A percentile compares a stretch with the other conserved stretches of the same genome.
Evolutionary conservation across 2,888 invertebrate species (phyloP).

Genomic region (Chalcosyrphus nemorum): DNA sequence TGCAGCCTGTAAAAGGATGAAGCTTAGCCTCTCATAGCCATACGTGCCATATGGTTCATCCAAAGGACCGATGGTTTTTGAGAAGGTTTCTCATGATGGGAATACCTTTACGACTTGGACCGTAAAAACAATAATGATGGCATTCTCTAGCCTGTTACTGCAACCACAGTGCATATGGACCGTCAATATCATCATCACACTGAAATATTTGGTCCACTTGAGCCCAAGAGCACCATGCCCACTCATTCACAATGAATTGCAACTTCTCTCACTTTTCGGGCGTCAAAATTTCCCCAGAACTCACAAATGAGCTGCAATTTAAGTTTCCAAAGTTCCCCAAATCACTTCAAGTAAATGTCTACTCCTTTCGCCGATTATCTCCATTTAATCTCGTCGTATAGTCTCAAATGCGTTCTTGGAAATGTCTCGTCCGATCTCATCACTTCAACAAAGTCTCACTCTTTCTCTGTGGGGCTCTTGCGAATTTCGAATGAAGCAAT

Average conservation of each 20-base stretch:
- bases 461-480: constrained; percentile 1
- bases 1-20: no score
- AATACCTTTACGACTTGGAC: no score
- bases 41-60: no score
- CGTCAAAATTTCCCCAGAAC: constrained; percentile 43
- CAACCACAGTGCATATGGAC: no score
- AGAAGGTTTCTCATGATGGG: no score
- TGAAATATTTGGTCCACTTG: no score
- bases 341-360: constrained; percentile 5
- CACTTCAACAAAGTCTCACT: constrained; percentile 43
- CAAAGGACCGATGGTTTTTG: no score
- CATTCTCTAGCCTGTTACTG: no score
- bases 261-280: constrained; percentile 14
- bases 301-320: constrained; percentile 55
- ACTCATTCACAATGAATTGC: constrained; percentile 1
- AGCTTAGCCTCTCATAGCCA: no score
- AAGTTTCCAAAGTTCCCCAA: constrained; percentile 22
- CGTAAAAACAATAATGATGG: no score
- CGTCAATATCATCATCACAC: no score
- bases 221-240: neutral
- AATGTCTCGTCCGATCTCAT: constrained; percentile 53
- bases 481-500: constrained; percentile 67
- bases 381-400: constrained; percentile 28
- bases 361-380: constrained; percentile 24
- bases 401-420: constrained; percentile 44